These are phyloP conservation scores for Cacoxenus indagator DNA, from an alignment of 2,888 invertebrate species.

Conservation along the genomic window DNA sequence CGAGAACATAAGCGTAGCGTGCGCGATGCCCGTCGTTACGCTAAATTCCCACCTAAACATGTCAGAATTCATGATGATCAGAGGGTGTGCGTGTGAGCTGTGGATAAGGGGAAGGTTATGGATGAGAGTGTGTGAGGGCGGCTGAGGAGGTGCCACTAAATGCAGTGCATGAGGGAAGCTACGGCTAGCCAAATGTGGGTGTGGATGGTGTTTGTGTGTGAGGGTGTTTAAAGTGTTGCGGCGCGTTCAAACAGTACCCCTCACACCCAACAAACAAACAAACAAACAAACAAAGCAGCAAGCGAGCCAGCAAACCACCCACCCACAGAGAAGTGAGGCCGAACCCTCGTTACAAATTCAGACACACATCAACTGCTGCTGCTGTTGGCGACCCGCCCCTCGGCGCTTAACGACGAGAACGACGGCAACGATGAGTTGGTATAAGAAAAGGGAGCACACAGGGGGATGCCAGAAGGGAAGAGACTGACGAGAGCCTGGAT, in stretches of 20 bases:
- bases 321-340: neutral
- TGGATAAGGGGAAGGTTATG: no score
- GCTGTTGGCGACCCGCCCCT: neutral
- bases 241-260: slow-evolving; percentile 24
- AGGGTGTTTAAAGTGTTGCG: slow-evolving; percentile 23
- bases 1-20: neutral
- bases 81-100: neutral
- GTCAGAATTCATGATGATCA: neutral
- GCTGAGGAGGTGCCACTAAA: neutral
- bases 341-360: slow-evolving; percentile 27
- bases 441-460: neutral
- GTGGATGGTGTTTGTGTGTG: neutral
- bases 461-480: neutral
- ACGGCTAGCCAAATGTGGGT: neutral
- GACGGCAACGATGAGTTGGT: slow-evolving; percentile 11
- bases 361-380: slow-evolving; percentile 24
- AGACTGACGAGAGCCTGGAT: no score
- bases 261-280: slow-evolving; percentile 22
- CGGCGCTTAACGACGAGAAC: slow-evolving; percentile 17
- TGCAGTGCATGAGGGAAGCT: slow-evolving; percentile 7
- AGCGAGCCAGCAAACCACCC: neutral
- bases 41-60: slow-evolving; percentile 9
- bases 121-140: neutral
- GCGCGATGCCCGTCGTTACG: neutral
- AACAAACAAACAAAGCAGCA: no score